Conservation (phyloP, 2,797 vertebrate species). For the Karalla daura region DNA sequence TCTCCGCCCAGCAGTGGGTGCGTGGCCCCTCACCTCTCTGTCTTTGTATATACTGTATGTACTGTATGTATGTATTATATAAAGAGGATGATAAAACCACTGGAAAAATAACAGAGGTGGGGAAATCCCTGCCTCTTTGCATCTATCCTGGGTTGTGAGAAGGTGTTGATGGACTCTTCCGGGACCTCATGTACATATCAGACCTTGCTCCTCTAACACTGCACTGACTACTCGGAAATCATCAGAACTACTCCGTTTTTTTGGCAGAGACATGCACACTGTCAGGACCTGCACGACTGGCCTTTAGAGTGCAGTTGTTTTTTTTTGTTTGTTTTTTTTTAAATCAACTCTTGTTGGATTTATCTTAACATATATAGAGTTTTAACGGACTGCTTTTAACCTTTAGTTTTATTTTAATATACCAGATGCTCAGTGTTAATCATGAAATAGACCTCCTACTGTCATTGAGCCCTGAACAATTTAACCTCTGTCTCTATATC, state of each 20-base stretch:
- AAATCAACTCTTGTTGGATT: constrained; percentile 41
- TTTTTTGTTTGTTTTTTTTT: constrained; percentile 38
- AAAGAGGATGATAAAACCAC: constrained; percentile 45
- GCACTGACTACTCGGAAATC: constrained; percentile 52
- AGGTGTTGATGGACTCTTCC: constrained; percentile 24
- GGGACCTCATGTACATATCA: constrained; percentile 59
- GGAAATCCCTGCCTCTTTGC: constrained; percentile 2
- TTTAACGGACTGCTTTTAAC: constrained; percentile 52
- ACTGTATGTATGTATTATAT: constrained; percentile 72
- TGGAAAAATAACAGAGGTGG: constrained; percentile 10
- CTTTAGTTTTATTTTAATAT: constrained; percentile 41
- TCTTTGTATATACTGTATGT: constrained; percentile 70
- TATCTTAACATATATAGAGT: constrained; percentile 47
- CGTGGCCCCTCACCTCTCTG: constrained; percentile 25
- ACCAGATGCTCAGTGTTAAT: constrained; percentile 54
- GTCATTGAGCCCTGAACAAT: constrained; percentile 58
- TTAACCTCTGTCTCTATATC: constrained; percentile 58
- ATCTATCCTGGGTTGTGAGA: constrained; percentile 13
- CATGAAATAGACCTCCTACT: constrained; percentile 50
- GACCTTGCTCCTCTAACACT: constrained; percentile 35
- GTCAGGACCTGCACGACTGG: constrained; percentile 40
- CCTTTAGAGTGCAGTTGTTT: constrained; percentile 53
- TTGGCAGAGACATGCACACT: constrained; percentile 47
- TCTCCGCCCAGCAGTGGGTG: constrained; percentile 40
- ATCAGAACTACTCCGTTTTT: constrained; percentile 43